Evolutionary conservation across 2,113 vertebrate species (phyloP).

Genomic region (Charadrius vociferus): DNA sequence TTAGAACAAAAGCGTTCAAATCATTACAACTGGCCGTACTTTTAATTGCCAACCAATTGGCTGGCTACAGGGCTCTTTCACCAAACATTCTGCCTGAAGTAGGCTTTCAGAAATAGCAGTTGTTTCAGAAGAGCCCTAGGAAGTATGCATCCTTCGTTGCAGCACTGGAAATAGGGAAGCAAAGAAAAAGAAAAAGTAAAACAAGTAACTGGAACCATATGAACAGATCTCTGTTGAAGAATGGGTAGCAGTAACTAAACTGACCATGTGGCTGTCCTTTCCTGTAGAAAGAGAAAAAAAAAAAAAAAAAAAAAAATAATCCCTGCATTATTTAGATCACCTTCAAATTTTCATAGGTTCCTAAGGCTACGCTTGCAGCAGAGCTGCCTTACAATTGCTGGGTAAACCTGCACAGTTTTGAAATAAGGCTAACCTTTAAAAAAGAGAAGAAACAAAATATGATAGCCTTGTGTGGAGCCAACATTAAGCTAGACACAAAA

Average conservation of each 20-base stretch:
- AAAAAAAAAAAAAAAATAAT: neutral
- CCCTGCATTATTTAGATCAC: slow-evolving; percentile 20
- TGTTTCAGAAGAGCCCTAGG: neutral
- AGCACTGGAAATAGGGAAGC: neutral
- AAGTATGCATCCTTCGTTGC: neutral
- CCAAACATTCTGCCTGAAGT: neutral
- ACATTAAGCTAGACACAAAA: slow-evolving; percentile 58
- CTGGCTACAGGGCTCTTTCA: neutral
- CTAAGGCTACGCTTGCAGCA: slow-evolving; percentile 52
- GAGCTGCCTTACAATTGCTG: slow-evolving; percentile 54
- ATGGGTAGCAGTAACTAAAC: neutral
- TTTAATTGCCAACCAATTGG: neutral
- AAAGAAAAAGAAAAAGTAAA: neutral
- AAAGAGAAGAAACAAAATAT: neutral
- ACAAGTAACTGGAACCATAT: neutral
- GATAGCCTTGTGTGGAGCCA: slow-evolving; percentile 8
- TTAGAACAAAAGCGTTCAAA: slow-evolving; percentile 46
- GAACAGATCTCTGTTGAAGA: neutral
- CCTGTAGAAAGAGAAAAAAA: neutral
- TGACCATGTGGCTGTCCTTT: neutral
- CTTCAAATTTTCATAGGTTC: slow-evolving; percentile 70
- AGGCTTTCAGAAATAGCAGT: neutral
- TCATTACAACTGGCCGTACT: neutral
- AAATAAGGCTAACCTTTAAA: slow-evolving; percentile 66
- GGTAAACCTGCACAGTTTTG: slow-evolving; percentile 51